Percentiles rank a stretch among this genome's conserved stretches.
These are phyloP conservation scores for Zygothrica quintamaculata DNA, from an alignment of 2,888 invertebrate species.

Conservation along the genomic window DNA sequence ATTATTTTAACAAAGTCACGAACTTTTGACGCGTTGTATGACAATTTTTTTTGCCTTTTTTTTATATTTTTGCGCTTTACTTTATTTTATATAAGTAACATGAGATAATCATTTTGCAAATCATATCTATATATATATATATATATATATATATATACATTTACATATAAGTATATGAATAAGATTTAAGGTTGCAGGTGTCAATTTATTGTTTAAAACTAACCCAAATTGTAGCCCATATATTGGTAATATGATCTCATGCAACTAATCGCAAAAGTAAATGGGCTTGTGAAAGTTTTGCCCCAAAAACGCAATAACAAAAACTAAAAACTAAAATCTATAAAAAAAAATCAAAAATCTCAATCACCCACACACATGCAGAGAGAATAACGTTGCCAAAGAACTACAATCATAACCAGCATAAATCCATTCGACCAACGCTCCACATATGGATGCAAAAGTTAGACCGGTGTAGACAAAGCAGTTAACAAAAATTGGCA, in stretches of 20 bases:
- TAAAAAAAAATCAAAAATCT: conserved; percentile 16
- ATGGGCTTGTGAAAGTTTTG: conserved; percentile 53
- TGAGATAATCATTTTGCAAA: conserved; percentile 64
- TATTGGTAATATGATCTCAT: conserved; percentile 47
- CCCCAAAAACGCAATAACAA: conserved; percentile 18
- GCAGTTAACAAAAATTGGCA: conserved; percentile 44
- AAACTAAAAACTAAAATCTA: conserved; percentile 12
- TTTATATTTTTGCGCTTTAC: conserved; percentile 24
- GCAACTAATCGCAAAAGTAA: conserved; percentile 44
- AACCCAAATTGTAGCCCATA: conserved; percentile 36
- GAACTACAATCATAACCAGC: conserved; percentile 20
- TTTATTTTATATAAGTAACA: conserved; percentile 52
- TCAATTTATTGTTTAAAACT: conserved; percentile 14
- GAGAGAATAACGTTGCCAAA: conserved; percentile 3
- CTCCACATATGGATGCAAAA: conserved; percentile 45
- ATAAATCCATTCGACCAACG: conserved; percentile 20
- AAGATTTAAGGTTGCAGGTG: conserved; percentile 33
- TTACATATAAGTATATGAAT: too few species aligned
- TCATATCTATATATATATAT: conserved; percentile 45
- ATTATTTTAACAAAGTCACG: conserved; percentile 72
- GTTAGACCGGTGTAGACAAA: conserved; percentile 15
- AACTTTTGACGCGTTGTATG: conserved; percentile 48
- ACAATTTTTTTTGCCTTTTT: conserved; percentile 44
- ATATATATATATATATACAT: not conserved
- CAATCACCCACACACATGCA: conserved; percentile 45